phyloP scores from a whole-genome alignment of 2,113 vertebrate genomes.

The Bubo scandiacus region DNA sequence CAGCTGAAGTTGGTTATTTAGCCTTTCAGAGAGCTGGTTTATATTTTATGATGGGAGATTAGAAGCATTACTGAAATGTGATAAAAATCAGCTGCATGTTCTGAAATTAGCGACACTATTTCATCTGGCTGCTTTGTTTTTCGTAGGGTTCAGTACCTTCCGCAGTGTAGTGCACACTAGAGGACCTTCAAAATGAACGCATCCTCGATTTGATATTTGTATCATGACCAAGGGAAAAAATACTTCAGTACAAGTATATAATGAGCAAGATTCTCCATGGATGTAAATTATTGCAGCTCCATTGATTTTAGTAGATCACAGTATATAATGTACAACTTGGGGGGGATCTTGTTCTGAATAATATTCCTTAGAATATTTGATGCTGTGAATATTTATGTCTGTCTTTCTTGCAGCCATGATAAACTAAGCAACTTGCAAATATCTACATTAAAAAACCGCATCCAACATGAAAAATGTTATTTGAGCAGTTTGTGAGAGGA shows the following conservation, averaged over 20 bases:
- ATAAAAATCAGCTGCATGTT: constrained; percentile 37
- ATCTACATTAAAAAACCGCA: neutral
- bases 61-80: neutral
- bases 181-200: constrained; percentile 1
- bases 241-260: neutral
- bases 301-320: neutral
- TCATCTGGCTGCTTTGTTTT: neutral
- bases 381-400: neutral
- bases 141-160: neutral
- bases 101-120: neutral
- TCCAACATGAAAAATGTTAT: neutral
- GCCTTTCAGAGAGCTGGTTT: neutral
- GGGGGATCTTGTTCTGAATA: neutral
- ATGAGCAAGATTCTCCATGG: neutral
- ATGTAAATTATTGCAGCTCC: neutral
- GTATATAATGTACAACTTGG: neutral
- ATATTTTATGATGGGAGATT: constrained; percentile 1
- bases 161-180: neutral
- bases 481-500: neutral
- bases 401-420: neutral
- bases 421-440: neutral
- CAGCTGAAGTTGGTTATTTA: constrained; percentile 1
- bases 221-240: neutral
- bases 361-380: neutral
- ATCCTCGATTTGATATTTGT: neutral